A percentile compares a stretch with the other conserved stretches of the same genome.
Conservation (phyloP, 1,140 invertebrate genomes). For the Cheumatopsyche charites region DNA sequence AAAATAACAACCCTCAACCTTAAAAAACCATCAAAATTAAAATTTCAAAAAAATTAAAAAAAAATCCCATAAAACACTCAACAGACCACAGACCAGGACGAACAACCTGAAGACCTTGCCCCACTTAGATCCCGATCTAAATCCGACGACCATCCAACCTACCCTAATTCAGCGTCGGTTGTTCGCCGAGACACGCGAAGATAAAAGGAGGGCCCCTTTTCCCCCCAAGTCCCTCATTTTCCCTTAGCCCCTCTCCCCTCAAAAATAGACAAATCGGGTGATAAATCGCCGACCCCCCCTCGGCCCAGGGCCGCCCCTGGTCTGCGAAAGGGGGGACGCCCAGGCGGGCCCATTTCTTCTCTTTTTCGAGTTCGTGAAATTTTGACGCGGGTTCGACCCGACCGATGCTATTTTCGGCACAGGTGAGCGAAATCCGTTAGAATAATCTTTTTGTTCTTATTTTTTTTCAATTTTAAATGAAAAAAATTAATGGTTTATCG, state of each 20-base stretch:
- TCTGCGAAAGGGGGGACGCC: not conserved
- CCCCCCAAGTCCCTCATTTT: too few species aligned
- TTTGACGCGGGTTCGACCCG: constrained; percentile 11
- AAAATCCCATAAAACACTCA: too few species aligned
- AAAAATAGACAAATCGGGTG: constrained; percentile 32
- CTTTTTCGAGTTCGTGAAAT: constrained; percentile 27
- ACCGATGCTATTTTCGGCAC: constrained; percentile 6
- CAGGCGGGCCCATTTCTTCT: not conserved
- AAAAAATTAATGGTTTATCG: too few species aligned
- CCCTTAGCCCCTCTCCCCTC: not conserved
- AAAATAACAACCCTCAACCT: too few species aligned
- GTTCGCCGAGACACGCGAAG: constrained; percentile 29
- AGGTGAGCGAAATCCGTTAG: not conserved
- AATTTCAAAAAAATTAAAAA: too few species aligned
- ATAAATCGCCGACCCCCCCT: constrained; percentile 8
- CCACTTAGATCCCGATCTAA: constrained; percentile 35
- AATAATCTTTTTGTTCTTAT: not conserved
- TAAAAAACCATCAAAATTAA: too few species aligned
- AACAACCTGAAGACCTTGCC: constrained; percentile 33
- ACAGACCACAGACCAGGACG: not conserved
- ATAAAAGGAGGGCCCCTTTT: too few species aligned
- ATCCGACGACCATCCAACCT: not conserved
- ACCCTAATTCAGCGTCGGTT: constrained; percentile 22
- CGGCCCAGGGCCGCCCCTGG: not conserved
- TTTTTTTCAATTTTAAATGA: too few species aligned